These are phyloP conservation scores for Cydia strobilella DNA, from an alignment of 1,140 invertebrate species.

Conservation along the genomic window DNA sequence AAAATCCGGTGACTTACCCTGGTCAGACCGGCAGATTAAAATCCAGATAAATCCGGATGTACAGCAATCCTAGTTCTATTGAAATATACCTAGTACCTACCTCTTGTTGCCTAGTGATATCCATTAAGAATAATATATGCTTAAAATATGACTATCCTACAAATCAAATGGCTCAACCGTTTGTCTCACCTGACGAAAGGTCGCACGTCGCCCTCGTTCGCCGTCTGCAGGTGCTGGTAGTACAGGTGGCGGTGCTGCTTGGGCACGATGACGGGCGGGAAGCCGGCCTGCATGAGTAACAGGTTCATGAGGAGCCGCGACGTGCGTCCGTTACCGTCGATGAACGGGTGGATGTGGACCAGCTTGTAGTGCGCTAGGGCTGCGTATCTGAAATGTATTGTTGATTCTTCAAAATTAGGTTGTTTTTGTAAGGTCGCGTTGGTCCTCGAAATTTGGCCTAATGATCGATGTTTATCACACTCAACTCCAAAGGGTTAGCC, in stretches of 20 bases:
- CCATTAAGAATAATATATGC: no score
- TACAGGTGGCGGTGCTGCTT: conserved; percentile 92
- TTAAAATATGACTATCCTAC: no score
- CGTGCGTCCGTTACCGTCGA: conserved; percentile 97
- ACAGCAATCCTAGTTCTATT: no score
- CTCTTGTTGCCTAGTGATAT: no score
- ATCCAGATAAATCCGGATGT: no score
- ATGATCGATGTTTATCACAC: no score
- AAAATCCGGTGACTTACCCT: no score
- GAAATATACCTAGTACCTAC: no score
- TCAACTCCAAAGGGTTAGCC: no score
- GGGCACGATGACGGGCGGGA: conserved; percentile 96
- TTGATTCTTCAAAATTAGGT: neutral
- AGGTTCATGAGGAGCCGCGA: conserved; percentile 97
- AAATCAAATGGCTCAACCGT: conserved; percentile 1
- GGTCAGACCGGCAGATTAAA: no score
- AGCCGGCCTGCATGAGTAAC: conserved; percentile 98
- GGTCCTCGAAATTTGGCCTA: neutral
- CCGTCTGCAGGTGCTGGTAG: conserved; percentile 93
- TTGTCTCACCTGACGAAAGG: conserved; percentile 89
- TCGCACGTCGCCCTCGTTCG: conserved; percentile 94
- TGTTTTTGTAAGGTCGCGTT: neutral
- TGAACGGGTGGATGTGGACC: conserved; percentile 96
- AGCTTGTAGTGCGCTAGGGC: conserved; percentile 98
- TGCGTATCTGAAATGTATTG: conserved; percentile 84